Base-by-base conservation (phyloP, 1,140 invertebrate genomes). In the Pectinophora gossypiella region DNA sequence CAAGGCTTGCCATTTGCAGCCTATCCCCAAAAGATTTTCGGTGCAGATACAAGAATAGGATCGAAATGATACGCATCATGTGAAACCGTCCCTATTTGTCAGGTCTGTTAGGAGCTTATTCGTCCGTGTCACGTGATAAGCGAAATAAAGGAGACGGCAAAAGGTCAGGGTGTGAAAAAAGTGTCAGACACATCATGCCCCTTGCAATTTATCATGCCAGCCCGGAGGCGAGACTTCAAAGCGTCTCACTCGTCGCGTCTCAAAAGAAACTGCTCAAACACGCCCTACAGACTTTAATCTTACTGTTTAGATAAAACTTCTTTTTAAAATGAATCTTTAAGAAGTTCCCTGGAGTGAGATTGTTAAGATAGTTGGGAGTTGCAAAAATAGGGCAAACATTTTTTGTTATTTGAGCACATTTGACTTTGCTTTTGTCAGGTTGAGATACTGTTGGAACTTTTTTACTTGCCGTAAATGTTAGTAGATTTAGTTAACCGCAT, bases 281-380 rank as follows among this genome's bases (percentile, higher is more conserved):
- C 59, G 53, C 60, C 54, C 50, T 55, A 59, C 52, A 54, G 62
- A 61, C 63, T 75, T 70, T 75, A 72, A 75, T 72, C 66, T 72
- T 46, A 61, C 54, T 71, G 63, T 64, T 70, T 70, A 63, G 59
- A 66, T 61, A 65, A 60, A 75, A 56, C 59, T 56, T 43, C 38
- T 57, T 61, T 68, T 62, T 54, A 48, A 55, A 54, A 58, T 32
- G 27, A 32, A 32, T 32, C 27, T 32, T 32, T n/a, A 32, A 9
- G 27, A 32, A 32, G 9, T 32, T 32, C 6, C 27, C n/a, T 3
- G 6, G 1, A 2, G 6, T 32, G 9, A 9, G 27, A 12, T 32
- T 32, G 27, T 12, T n/a, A n/a, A n/a, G n/a, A n/a, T n/a, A n/a
- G n/a, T n/a, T n/a, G n/a, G n/a, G n/a, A n/a, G n/a, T n/a, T 32